These are phyloP conservation scores for Bubo bubo DNA, from an alignment of 2,113 vertebrate species.

Conservation along the genomic window DNA sequence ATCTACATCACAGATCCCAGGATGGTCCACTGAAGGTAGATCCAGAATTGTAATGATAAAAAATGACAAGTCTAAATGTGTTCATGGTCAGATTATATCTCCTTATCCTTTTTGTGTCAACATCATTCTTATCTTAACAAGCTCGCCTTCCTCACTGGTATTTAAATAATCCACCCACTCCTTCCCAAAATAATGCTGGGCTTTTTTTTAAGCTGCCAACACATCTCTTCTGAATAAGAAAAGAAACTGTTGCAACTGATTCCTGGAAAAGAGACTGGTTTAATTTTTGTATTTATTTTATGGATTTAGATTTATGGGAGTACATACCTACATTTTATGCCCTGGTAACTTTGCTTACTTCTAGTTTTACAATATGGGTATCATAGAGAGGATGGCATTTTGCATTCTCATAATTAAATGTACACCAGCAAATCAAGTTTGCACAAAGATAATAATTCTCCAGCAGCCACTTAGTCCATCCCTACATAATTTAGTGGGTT, in stretches of 20 bases:
- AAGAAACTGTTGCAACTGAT: background rate
- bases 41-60: background rate
- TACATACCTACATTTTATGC: background rate
- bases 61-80: background rate
- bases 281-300: background rate
- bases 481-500: background rate
- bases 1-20: accelerated
- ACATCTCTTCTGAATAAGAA: background rate
- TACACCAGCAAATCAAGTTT: background rate
- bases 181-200: background rate
- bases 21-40: background rate
- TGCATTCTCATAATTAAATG: background rate
- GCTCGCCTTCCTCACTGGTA: background rate
- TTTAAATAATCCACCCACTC: conserved; percentile 10
- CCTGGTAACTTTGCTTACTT: background rate
- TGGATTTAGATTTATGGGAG: background rate
- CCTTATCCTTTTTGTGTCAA: background rate
- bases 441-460: background rate
- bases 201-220: background rate
- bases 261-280: background rate
- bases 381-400: background rate
- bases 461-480: background rate
- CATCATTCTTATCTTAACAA: conserved; percentile 19
- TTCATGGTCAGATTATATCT: background rate
- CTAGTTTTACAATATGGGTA: background rate